Conservation (phyloP, 2,888 invertebrate genomes). For the Microctonus brassicae region DNA sequence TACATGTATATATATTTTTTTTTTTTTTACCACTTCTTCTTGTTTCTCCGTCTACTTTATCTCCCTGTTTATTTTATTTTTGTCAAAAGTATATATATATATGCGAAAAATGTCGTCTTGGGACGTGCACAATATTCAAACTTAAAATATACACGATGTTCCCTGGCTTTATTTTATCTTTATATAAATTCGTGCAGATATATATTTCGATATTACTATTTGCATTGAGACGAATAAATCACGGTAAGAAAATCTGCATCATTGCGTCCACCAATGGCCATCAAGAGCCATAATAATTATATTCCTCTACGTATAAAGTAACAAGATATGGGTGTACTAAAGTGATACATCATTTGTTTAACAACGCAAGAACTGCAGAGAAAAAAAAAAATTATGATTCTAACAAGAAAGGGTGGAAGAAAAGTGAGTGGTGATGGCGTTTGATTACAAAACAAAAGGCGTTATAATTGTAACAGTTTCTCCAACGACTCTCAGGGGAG, state of each 20-base stretch:
- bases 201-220: background rate
- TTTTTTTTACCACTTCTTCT: background rate
- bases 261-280: background rate
- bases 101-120: background rate
- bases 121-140: background rate
- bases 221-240: background rate
- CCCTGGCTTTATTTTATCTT: background rate
- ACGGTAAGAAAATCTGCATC: background rate
- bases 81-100: background rate
- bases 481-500: conserved; percentile 45
- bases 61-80: background rate
- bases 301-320: background rate
- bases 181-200: background rate
- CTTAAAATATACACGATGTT: background rate
- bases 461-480: conserved; percentile 59
- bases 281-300: background rate
- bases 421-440: conserved; percentile 32
- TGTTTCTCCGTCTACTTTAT: background rate
- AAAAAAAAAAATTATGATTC: conserved; percentile 26
- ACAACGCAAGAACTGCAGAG: background rate
- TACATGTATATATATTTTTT: background rate
- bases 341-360: background rate
- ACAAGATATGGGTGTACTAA: background rate
- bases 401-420: conserved; percentile 43
- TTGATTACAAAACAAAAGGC: conserved; percentile 63